Evolutionary conservation across 1,140 invertebrate species (phyloP), one percentile per base, ranked within the genome.

Genomic region (Microplitis demolitor): DNA sequence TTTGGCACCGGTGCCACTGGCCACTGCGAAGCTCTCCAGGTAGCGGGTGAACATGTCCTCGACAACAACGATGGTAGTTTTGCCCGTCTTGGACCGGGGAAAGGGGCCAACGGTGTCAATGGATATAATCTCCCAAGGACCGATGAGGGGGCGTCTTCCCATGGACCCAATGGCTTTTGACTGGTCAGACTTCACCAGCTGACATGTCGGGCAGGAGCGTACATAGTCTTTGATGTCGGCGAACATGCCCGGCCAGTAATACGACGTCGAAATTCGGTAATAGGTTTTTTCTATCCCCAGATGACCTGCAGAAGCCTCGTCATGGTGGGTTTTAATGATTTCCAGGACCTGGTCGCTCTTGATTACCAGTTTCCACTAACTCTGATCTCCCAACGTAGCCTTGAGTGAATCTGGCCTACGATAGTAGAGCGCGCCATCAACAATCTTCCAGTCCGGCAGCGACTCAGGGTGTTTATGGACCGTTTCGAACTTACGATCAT

Each of bases 11-110:
- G 14, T 33, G 4, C 1, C 4, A 1, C 4, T 60, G 11, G 56
- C 0, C 3, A 60, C 16, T 31, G 56, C 13, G 6, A 31, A 24
- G 1, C 4, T 5, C 4, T 24, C 76, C 67, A 74, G 75, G 75
- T 60, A 56, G 5, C 11, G 11, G 31, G 54, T 62, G 5, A 11
- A 37, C 13, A 14, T 53, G 54, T 67, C 66, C 0, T 51, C n/a
- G 34, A 9, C 54, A 8, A 69, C 33, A 5, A 58, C 6, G 61
- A 76, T 16, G 72, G 71, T 71, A 63, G 74, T 76, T 78, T 76
- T 71, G 37, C 74, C 63, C 35, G 62, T 33, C 64, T 67, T 33
- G 3, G 39, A 6, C 8, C 33, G 24, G 16, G 60, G 34, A 50
- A 45, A 63, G 4, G 39, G 16, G 24, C 51, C 33, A 37, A 39